These are phyloP conservation scores for Dendronephthya gigantea DNA, from an alignment of 64 coral and sea anemone genomes.

Conservation along the genomic window DNA sequence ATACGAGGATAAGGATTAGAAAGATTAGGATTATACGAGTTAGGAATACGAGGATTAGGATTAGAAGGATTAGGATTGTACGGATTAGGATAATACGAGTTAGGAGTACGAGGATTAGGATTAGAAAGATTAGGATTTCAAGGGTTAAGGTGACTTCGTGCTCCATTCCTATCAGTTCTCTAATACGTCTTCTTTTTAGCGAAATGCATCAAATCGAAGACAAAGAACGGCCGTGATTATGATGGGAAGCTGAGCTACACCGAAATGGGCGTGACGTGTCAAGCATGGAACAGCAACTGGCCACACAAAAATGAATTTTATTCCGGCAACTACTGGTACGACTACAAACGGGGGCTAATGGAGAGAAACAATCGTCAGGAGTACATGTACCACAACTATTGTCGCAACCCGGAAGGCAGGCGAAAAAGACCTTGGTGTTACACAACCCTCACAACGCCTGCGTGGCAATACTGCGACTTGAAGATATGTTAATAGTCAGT, in stretches of 20 bases:
- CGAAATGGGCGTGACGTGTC: constrained; percentile 66
- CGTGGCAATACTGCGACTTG: constrained; percentile 95
- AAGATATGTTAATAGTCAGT: constrained; percentile 36
- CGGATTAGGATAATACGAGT: no score
- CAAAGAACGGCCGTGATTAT: constrained; percentile 55
- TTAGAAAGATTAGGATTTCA: no score
- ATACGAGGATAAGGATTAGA: no score
- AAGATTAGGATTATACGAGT: no score
- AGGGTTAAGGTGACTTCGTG: no score
- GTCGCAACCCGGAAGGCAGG: constrained; percentile 67
- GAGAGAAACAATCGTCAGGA: neutral
- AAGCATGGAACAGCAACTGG: constrained; percentile 90
- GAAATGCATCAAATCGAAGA: constrained; percentile 44
- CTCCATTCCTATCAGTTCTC: neutral
- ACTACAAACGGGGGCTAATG: neutral
- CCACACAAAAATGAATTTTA: constrained; percentile 52
- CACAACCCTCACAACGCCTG: constrained; percentile 63
- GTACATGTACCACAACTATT: constrained; percentile 61
- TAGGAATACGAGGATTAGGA: no score
- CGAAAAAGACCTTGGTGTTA: constrained; percentile 80
- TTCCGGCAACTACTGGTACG: neutral
- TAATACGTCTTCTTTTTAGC: constrained; percentile 1
- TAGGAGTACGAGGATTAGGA: no score
- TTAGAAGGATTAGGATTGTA: no score
- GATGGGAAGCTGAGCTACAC: constrained; percentile 73